phyloP scores from a whole-genome alignment of 2,888 invertebrate genomes.

The Aproaerema taeniolella region DNA sequence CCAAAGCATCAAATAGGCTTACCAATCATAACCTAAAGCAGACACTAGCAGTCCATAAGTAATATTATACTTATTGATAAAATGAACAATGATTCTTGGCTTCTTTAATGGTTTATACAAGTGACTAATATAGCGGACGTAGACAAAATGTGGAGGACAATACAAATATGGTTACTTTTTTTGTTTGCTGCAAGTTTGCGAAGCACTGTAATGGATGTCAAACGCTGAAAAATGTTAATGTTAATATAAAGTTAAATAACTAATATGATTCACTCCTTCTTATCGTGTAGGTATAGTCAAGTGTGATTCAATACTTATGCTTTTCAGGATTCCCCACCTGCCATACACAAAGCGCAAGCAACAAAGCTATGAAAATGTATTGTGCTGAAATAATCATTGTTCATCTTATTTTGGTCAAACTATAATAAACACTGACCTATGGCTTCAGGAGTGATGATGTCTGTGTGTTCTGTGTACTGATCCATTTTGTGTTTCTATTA shows the following conservation, averaged over 20 bases:
- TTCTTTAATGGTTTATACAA: not conserved
- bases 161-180: no score
- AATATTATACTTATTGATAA: not conserved
- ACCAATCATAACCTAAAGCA: conserved; percentile 10
- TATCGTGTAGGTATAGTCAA: no score
- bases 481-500: conserved; percentile 46
- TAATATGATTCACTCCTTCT: no score
- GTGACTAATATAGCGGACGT: not conserved
- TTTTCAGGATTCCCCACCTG: not conserved
- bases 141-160: no score
- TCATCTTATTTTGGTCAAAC: conserved; percentile 16
- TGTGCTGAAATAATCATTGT: conserved; percentile 21
- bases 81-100: conserved; percentile 14
- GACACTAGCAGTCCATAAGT: conserved; percentile 13
- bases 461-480: conserved; percentile 52
- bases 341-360: not conserved
- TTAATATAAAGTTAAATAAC: not conserved
- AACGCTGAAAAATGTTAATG: not conserved
- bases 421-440: conserved; percentile 57
- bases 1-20: no score
- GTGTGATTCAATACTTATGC: no score
- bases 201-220: no score
- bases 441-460: conserved; percentile 59
- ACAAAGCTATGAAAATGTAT: no score
- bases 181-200: no score